Evolutionary conservation across 2,797 vertebrate species (phyloP), one percentile per base, ranked within the genome.

Genomic region (Sebastiscus tertius): DNA sequence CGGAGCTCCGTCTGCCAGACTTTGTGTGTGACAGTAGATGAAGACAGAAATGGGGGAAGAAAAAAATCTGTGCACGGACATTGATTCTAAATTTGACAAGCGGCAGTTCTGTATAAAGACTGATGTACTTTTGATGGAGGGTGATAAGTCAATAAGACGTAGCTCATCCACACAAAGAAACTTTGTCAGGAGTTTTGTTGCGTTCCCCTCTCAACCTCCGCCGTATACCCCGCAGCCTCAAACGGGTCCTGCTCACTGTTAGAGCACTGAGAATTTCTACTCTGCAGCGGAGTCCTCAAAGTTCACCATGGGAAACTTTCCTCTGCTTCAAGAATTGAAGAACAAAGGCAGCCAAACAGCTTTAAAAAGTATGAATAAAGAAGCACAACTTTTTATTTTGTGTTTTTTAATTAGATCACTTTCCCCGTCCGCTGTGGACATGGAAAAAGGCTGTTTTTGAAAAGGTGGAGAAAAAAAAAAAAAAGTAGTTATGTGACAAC

Each of bases 381-480:
- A 86, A 75, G 68, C 77, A 61, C 82, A 92, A 94, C 92, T 92
- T 93, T 87, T 90, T 92, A 84, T 93, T 92, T 92, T 93, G 84
- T 90, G 89, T 92, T 94, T 93, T 49, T 95, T 94, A 95, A 95
- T 95, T 95, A 92, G 94, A 95, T 94, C 89, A 88, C 90, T 94
- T 93, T 93, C 86, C 46, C 89, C 74, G 80, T 94, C 91, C 81
- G 85, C 91, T 89, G 89, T 90, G 93, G 93, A 94, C 92, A 93
- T 77, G 87, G 91, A 92, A 91, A 92, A 86, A 89, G 83, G 70
- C 80, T 82, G 78, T 89, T 89, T 91, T 94, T 94, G 83, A 87
- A 91, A 92, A 92, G 89, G 77, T 82, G 79, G 7, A 36, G 26
- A 5, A 1, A 65, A 76, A 88, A 82, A 88, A 82, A 24, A 87